phyloP scores from a whole-genome alignment of 2,888 invertebrate species.

The Aelia acuminata region DNA sequence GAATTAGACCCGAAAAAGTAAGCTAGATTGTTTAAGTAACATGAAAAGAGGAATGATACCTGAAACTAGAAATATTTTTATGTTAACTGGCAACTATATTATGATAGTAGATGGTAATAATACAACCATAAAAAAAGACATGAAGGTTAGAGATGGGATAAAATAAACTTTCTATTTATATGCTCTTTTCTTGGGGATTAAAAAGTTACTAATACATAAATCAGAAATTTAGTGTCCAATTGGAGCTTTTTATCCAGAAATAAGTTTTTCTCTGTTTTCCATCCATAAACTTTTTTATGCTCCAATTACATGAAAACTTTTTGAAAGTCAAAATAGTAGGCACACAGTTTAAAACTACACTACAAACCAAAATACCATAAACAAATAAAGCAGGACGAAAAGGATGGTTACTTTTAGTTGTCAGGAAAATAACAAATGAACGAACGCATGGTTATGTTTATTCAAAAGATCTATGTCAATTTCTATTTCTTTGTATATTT shows the following conservation, averaged over 20 bases:
- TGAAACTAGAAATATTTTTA: neutral
- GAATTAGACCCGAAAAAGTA: no score
- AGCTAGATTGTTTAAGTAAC: no score
- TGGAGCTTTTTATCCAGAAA: neutral
- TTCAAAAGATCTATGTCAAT: conserved; percentile 55
- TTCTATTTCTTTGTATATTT: conserved; percentile 36
- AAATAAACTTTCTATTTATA: neutral
- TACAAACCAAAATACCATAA: neutral
- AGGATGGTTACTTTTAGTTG: conserved; percentile 22
- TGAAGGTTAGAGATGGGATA: neutral
- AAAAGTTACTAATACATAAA: neutral
- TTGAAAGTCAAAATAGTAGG: neutral
- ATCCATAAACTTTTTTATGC: neutral
- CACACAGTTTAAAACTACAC: conserved; percentile 1
- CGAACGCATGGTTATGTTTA: conserved; percentile 48
- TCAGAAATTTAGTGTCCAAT: neutral
- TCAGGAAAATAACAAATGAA: conserved; percentile 43
- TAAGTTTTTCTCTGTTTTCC: neutral
- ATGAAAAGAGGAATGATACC: no score
- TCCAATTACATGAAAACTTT: neutral
- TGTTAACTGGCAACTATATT: neutral
- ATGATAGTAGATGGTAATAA: neutral
- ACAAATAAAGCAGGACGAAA: conserved; percentile 46
- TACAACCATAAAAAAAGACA: neutral
- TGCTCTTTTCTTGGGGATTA: neutral